Base-by-base conservation (phyloP, 1,140 invertebrate genomes). In the Pseudomyrmex pallidus region DNA sequence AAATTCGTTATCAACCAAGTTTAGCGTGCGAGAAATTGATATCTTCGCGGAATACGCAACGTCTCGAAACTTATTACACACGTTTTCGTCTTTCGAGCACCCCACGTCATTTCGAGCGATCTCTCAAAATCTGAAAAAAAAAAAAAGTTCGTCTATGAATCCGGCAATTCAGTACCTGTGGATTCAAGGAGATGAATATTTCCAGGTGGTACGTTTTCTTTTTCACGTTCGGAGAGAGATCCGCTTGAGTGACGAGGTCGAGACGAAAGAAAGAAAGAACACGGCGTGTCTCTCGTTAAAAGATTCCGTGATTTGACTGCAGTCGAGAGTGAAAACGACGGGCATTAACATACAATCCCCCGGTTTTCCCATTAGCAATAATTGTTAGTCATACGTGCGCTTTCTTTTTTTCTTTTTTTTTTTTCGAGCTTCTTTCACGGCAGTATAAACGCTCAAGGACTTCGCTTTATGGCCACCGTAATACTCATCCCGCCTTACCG, bases 341-440 rank as follows among this genome's bases (percentile, higher is more conserved):
- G 35, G n/a, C 66, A 90, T 90, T 90, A 88, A 73, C 88, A 90
- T 90, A 90, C 88, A 90, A 90, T 90, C 76, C 74, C 25, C 64
- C 20, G 66, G 82, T 74, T 88, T 88, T 86, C 85, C 80, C 87
- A 87, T 76, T 74, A 76, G 72, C 74, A 57, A 74, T 82, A 82
- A 85, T 87, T 85, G 85, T 88, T 88, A 88, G 87, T 90, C 87
- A 88, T 85, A 83, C 67, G 63, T 63, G 35, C 57, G 57, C 56
- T 73, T 66, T 88, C 76, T 80, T 73, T 86, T 68, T 83, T 22
- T 35, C 35, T 68, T 25, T 35, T 35, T 35, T 35, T 35, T 83
- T 22, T 74, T 35, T 68, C 64, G 17, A 48, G 20, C 46, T 56
- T 85, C 74, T 66, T 85, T 67, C 56, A 57, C 17, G 20, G 54